Percentiles rank a stretch among this genome's conserved stretches.
Evolutionary conservation across 2,797 vertebrate species (phyloP).

Genomic region (Spea hammondii): DNA sequence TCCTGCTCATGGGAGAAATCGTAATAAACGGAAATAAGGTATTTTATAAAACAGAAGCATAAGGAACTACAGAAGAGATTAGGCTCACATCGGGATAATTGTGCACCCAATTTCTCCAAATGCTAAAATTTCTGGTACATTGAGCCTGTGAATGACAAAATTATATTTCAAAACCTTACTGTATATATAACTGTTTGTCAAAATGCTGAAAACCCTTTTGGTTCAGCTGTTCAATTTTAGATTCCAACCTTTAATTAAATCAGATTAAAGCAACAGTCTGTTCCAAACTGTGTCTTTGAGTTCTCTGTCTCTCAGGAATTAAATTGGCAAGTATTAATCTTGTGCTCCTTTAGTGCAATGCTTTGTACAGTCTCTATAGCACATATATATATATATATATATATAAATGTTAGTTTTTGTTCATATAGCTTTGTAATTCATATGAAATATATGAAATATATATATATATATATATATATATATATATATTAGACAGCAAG

Average conservation of each 20-base stretch:
- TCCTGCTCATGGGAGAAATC: neutral
- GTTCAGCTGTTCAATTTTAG: slow-evolving; percentile 34
- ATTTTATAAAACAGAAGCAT: neutral
- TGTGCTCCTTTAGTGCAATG: neutral
- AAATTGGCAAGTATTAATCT: slow-evolving; percentile 27
- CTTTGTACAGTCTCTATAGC: slow-evolving; percentile 15
- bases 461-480: too few relatives aligned
- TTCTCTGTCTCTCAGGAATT: slow-evolving; percentile 19
- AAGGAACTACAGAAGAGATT: neutral
- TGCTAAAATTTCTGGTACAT: slow-evolving; percentile 22
- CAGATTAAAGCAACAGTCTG: slow-evolving; percentile 45
- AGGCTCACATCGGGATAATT: slow-evolving; percentile 22
- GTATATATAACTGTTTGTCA: slow-evolving; percentile 36
- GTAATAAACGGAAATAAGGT: neutral
- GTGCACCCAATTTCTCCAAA: slow-evolving; percentile 15
- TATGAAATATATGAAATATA: too few relatives aligned
- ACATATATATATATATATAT: too few relatives aligned
- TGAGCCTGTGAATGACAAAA: slow-evolving; percentile 34
- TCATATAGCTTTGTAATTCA: neutral
- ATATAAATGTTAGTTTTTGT: too few relatives aligned
- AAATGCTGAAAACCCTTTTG: slow-evolving; percentile 22
- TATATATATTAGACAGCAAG: too few relatives aligned
- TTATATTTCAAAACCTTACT: slow-evolving; percentile 26
- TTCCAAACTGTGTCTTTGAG: slow-evolving; percentile 23
- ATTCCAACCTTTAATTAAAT: slow-evolving; percentile 47